Evolutionary conservation across 1,140 invertebrate genomes (phyloP), one percentile per base, ranked within the genome.

Genomic region (Calliopsis andreniformis): DNA sequence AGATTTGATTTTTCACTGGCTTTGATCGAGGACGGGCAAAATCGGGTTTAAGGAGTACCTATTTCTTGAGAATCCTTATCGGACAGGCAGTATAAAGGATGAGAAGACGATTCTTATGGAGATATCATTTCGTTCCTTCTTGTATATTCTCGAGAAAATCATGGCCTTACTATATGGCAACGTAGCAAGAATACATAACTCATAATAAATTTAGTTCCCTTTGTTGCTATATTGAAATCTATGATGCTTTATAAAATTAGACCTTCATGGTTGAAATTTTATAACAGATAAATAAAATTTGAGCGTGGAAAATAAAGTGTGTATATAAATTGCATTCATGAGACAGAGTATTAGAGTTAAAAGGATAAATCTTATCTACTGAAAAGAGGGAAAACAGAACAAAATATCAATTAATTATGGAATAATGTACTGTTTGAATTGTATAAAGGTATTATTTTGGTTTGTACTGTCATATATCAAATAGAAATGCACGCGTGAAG

Each of bases 11-110:
- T 47, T 35, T 45, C 14, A 45, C 18, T 10, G 43, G 58, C 55
- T 83, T 82, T 82, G 47, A 83, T 78, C 68, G 49, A 43, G 18
- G 35, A 61, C 58, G 14, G 53, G 45, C 78, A 42, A 77, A 76
- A 82, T 62, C 45, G 56, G 51, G 18, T 53, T 75, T 68, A 51
- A 69, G 53, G 61, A 66, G 43, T 83, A 55, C 49, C 66, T 70
- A 83, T 78, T 58, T 61, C 18, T 8, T 14, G 45, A n/a, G 42
- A 51, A 30, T 66, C 43, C 23, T 47, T 43, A 23, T 32, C 25
- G 30, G 30, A 39, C 23, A 69, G n/a, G n/a, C 20, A 32, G 32
- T 7, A 20, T 30, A 43, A 20, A 18, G 71, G 66, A 76, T 43
- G 20, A 72, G 30, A 47, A 45, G 75, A 49, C 47, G 49, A 49